Evolutionary conservation across 2,888 invertebrate genomes (phyloP).

Genomic region (Leptinotarsa juncta): DNA sequence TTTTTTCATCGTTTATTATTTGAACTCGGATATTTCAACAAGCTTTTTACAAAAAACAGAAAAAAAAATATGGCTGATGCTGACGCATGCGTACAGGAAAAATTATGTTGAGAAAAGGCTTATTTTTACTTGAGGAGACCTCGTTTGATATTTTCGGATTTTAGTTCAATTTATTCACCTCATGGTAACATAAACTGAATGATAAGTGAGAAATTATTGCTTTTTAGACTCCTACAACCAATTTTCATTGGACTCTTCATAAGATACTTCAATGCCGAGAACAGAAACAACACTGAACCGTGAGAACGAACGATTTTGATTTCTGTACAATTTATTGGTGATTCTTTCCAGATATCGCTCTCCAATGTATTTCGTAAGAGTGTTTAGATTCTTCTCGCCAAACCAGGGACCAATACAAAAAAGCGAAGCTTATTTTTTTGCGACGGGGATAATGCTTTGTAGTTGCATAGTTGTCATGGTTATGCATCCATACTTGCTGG

Average conservation of each 20-base stretch:
- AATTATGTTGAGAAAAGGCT: too few species aligned
- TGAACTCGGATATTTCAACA: too few species aligned
- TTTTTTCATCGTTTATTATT: too few species aligned
- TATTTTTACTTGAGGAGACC: too few species aligned
- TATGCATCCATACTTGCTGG: slow-evolving; percentile 80
- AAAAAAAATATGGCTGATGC: too few species aligned
- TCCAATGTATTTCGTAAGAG: slow-evolving; percentile 58
- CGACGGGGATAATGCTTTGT: slow-evolving; percentile 69
- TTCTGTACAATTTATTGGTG: background rate
- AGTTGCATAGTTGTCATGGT: slow-evolving; percentile 73
- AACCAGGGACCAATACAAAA: slow-evolving; percentile 57
- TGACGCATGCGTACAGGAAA: too few species aligned
- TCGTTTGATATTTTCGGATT: background rate
- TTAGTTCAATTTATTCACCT: background rate
- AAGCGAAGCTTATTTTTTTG: slow-evolving; percentile 71
- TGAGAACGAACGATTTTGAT: slow-evolving; percentile 42
- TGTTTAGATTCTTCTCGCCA: slow-evolving; percentile 61
- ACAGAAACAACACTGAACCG: slow-evolving; percentile 54
- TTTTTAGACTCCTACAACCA: slow-evolving; percentile 68
- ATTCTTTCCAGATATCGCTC: slow-evolving; percentile 48
- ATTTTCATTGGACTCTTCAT: slow-evolving; percentile 68
- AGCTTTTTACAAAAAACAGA: too few species aligned
- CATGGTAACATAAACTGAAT: too few species aligned
- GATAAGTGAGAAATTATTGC: slow-evolving; percentile 4
- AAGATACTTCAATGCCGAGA: slow-evolving; percentile 67